Base-by-base conservation (phyloP, 2,797 vertebrate genomes). In the Trachurus trachurus region DNA sequence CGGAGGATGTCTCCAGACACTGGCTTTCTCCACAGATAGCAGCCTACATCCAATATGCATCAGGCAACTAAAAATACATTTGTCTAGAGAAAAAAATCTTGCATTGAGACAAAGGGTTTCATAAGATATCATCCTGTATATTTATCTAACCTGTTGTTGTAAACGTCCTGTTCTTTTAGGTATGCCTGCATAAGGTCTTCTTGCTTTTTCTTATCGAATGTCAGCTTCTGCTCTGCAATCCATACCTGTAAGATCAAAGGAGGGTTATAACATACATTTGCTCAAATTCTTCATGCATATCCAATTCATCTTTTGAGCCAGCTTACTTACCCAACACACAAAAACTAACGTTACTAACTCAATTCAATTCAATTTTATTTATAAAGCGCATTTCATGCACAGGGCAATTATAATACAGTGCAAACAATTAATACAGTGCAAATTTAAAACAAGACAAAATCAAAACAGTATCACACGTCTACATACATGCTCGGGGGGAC, bases 211-310 rank as follows among this genome's bases (percentile, higher is more conserved):
- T 98, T 99, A 42, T 99, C 98, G 79, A 97, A 99, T 0, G 96
- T 97, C 81, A 99, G 95, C 89, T 99, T 99, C 93, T 99, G 98
- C 86, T 99, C 98, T 19, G 98, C 98, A 84, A 99, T 99, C 98
- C 98, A 99, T 96, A 99, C 98, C 98, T 99, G 88, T 53, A 71
- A 50, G 34, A 74, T 15, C 21, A 19, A 69, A 29, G 2, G 3
- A 39, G 1, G 22, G 29, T 73, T 49, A 61, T 4, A 53, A 7
- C 22, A 70, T 12, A 71, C 5, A 47, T 21, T 4, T 0, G 19
- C 15, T n/a, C 4, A 10, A 5, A 56, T 34, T 21, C 2, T 3
- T 1, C 10, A 26, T 39, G 8, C 40, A 56, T 40, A 31, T 22
- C 1, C 1, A 54, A 54, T 31, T 31, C 6, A 3, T n/a, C 6